Evolutionary conservation across 2,888 invertebrate species (phyloP).

Genomic region (Acleris literana): DNA sequence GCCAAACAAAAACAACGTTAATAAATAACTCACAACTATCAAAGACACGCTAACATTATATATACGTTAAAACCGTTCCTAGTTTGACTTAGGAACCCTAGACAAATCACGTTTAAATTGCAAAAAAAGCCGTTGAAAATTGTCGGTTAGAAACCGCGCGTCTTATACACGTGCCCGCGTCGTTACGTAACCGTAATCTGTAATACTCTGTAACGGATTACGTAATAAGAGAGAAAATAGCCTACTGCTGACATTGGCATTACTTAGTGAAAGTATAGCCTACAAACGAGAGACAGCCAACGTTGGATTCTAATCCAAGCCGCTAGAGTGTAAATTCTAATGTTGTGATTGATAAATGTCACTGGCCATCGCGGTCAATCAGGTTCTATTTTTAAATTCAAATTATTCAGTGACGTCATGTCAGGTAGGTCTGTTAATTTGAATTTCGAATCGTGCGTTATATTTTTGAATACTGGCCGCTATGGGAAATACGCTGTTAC

Average conservation of each 20-base stretch:
- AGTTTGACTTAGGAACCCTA: no score
- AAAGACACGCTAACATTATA: no score
- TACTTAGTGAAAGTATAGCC: conserved; percentile 74
- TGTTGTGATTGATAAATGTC: conserved; percentile 35
- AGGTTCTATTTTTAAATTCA: conserved; percentile 50
- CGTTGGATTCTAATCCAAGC: conserved; percentile 38
- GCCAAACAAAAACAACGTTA: no score
- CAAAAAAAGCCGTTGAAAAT: conserved; percentile 29
- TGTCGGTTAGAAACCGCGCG: conserved; percentile 23
- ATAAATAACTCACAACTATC: no score
- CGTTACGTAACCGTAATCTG: conserved; percentile 55
- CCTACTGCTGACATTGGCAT: conserved; percentile 72
- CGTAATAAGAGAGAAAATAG: conserved; percentile 70
- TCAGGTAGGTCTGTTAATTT: conserved; percentile 17
- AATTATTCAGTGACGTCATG: conserved; percentile 44
- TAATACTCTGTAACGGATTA: conserved; percentile 54
- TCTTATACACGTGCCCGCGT: conserved; percentile 40
- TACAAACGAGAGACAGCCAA: conserved; percentile 35
- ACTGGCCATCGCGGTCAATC: conserved; percentile 53
- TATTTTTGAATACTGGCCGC: background rate
- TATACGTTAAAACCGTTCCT: no score
- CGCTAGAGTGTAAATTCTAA: conserved; percentile 35
- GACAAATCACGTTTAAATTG: conserved; percentile 8
- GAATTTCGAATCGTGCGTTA: conserved; percentile 15
- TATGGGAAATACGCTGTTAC: background rate